Evolutionary conservation across 2,888 invertebrate species (phyloP), one percentile per base, ranked within the genome.

Genomic region (Chrysopilus asiliformis): DNA sequence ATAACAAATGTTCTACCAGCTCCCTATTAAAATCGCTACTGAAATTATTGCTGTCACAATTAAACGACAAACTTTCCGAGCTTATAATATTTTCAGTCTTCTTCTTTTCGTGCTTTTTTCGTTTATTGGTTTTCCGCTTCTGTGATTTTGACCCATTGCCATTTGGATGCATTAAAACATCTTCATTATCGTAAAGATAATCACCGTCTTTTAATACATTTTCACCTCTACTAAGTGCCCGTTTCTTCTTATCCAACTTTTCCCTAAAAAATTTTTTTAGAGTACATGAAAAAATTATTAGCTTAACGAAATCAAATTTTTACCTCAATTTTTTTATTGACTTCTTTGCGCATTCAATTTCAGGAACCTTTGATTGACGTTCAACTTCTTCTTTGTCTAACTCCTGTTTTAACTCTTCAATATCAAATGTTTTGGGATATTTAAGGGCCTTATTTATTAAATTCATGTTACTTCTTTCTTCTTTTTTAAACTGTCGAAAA

Each of bases 401-500:
- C 49, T 76, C 74, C 33, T 70, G 60, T 47, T 74, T 67, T 13
- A 79, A 57, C 27, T 70, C 69, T 18, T 69, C 68, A 25, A 72
- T 67, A 60, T 85, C 76, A 62, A 82, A 85, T 16, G 71, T 68
- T 24, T 74, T 71, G 1, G 76, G 76, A 44, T 76, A 72, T 9
- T 74, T 68, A 2, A 89, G 57, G 0, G 85, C 86, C 51, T 76
- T 79, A 54, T 85, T 82, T 4, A 89, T 70, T 39, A 84, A 68
- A 3, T 64, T 59, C n/a, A 70, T 64, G 62, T 87, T 86, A 2
- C 72, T 57, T 53, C 74, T 70, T 54, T 94, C 94, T 59, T 95
- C 95, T 49, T 83, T 82, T 55, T 91, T 91, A 56, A 87, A 95
- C 65, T 69, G 50, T n/a, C n/a, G n/a, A n/a, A n/a, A n/a, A n/a